phyloP scores from a whole-genome alignment of 2,888 invertebrate genomes.

The Auanema sp. region DNA sequence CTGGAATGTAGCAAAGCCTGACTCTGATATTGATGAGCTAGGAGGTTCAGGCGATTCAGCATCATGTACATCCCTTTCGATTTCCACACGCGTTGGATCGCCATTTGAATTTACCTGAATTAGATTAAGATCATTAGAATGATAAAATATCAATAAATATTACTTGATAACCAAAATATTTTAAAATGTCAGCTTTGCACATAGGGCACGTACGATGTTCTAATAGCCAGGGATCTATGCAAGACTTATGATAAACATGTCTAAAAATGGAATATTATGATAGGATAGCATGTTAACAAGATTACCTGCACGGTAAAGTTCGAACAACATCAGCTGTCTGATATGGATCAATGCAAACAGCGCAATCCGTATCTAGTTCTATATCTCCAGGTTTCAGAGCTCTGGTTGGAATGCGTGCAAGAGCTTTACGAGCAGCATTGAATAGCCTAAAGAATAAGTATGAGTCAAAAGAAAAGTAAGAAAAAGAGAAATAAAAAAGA shows the following conservation, averaged over 20 bases:
- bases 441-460: slow-evolving; percentile 72
- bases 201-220: slow-evolving; percentile 93
- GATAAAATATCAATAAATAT: slow-evolving; percentile 19
- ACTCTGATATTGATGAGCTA: slow-evolving; percentile 17
- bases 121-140: slow-evolving; percentile 15
- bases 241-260: slow-evolving; percentile 91
- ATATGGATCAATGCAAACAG: slow-evolving; percentile 91
- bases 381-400: slow-evolving; percentile 83
- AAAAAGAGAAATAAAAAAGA: slow-evolving; percentile 2
- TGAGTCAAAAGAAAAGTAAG: slow-evolving; percentile 2
- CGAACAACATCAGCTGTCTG: slow-evolving; percentile 83
- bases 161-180: slow-evolving; percentile 68
- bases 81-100: background rate
- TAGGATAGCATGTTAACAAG: background rate
- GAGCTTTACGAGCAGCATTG: slow-evolving; percentile 88
- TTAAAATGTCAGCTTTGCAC: slow-evolving; percentile 93
- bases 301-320: slow-evolving; percentile 86
- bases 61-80: slow-evolving; percentile 9
- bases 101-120: background rate
- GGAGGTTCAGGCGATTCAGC: slow-evolving; percentile 19
- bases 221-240: slow-evolving; percentile 92
- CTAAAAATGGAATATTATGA: slow-evolving; percentile 69
- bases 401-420: slow-evolving; percentile 88
- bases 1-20: slow-evolving; percentile 33
- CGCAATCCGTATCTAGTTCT: slow-evolving; percentile 84